Base-by-base conservation (phyloP, 2,797 vertebrate genomes). In the Alfaro cultratus region DNA sequence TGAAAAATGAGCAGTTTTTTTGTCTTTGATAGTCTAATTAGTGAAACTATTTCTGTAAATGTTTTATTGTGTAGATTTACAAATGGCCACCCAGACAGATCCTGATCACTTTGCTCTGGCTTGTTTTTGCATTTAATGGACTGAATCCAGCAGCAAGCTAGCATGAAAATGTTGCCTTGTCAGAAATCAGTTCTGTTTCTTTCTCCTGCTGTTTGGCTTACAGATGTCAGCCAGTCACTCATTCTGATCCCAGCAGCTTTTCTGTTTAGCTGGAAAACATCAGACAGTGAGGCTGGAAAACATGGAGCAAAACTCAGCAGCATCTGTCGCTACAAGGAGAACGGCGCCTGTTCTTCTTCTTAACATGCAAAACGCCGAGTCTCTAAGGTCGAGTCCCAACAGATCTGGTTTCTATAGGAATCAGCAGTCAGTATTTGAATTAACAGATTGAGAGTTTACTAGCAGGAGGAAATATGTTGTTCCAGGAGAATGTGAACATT, bases 181-280 rank as follows among this genome's bases (percentile, higher is more conserved):
- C 68, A 23, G 29, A 47, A 41, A 85, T 83, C 76, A 83, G 79
- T 43, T 84, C 75, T 78, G 77, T 71, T 86, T 87, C 83, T 74
- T 71, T 78, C 21, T 80, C 57, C 73, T 79, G 51, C 47, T 73
- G 74, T 81, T 72, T 77, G 78, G 84, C 80, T 90, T 82, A 81
- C 80, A 16, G 72, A 76, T 85, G 83, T 86, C 87, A 85, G 29
- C 76, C 60, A 76, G 82, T 79, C 84, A 83, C 73, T 89, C 73
- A 85, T 45, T 46, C 49, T 68, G 73, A 55, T 80, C 72, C 57
- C 31, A 77, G 60, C 68, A 75, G n/a, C 31, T 51, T 51, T 51
- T 51, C 47, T 77, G 39, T 62, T 64, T 72, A 45, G 21, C 11
- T 29, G 62, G 45, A 45, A 55, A 45, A 76, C 57, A 55, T 55